Conservation (phyloP, 2,113 vertebrate species). For the Lagenorhynchus albirostris region DNA sequence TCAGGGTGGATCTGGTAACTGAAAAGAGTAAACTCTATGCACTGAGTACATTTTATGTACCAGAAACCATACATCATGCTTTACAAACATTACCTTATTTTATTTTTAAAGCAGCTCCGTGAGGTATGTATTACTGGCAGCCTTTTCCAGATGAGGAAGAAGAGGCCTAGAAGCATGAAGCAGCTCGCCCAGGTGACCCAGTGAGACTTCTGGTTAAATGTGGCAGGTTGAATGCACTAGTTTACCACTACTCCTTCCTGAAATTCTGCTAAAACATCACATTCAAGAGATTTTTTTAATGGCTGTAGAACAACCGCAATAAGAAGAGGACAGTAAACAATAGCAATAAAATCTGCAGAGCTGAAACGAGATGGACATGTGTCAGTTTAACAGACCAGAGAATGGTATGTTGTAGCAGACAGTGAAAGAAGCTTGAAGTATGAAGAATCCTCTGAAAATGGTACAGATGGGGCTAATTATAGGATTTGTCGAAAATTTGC, state of each 20-base stretch:
- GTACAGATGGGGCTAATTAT: no score
- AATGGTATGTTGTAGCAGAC: background rate
- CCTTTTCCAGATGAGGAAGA: background rate
- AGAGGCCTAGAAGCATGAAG: background rate
- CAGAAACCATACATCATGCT: background rate
- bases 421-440: background rate
- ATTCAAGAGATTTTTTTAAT: background rate
- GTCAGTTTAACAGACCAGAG: background rate
- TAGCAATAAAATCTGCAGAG: background rate
- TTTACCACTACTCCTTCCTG: background rate
- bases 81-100: background rate
- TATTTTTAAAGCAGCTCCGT: background rate
- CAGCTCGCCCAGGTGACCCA: background rate
- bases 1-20: background rate
- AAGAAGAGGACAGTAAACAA: background rate
- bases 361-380: background rate
- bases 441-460: background rate
- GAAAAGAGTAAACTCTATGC: background rate
- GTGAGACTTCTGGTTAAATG: background rate
- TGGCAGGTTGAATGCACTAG: background rate
- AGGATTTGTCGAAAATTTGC: background rate
- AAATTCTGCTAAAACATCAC: background rate
- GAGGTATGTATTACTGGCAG: background rate
- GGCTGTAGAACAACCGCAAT: background rate
- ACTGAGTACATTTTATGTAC: background rate